Base-by-base conservation (phyloP, 2,888 invertebrate genomes). In the Erebia aethiops region DNA sequence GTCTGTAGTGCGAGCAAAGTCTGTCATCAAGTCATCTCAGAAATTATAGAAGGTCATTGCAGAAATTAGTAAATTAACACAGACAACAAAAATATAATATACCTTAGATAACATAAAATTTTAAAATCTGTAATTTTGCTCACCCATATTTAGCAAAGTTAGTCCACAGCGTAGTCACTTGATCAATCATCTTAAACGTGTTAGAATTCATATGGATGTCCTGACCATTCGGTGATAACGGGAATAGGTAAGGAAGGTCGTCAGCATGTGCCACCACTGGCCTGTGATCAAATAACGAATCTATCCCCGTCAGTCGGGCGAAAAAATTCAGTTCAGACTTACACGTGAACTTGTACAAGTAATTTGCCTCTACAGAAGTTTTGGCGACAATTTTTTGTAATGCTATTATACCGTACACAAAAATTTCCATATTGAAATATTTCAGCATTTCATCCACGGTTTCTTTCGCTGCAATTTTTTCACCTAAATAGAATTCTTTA, bases 91-190 rank as follows among this genome's bases (percentile, higher is more conserved):
- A 26, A 26, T 26, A 0, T 26, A 51, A n/a, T 14, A 51, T n/a
- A 51, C n/a, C n/a, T 5, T 51, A 51, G 8, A 13, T n/a, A 14
- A 51, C 11, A 18, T 18, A 54, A 1, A 10, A 18, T 10, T 2
- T 18, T 18, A 13, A 21, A 26, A 21, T 13, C 56, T 21, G 11
- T 11, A 21, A 2, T n/a, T 49, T 21, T 56, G 81, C 86, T 84
- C 72, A 88, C 89, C 89, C 88, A 72, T 80, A 84, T 78, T 88
- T 88, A 2, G 88, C 88, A 64, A 89, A 89, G 72, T 89, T 89
- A 0, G 85, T 86, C 58, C 88, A 88, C 1, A 88, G 68, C 0
- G 77, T 73, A 71, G 87, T 87, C 0, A 80, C 81, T 21, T 85
- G 80, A 26, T 84, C 77, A 2, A 90, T 76, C 72, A 89, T 78